These are phyloP conservation scores for Mesoclemmys tuberculata DNA, from an alignment of 2,113 vertebrate species.

Conservation along the genomic window DNA sequence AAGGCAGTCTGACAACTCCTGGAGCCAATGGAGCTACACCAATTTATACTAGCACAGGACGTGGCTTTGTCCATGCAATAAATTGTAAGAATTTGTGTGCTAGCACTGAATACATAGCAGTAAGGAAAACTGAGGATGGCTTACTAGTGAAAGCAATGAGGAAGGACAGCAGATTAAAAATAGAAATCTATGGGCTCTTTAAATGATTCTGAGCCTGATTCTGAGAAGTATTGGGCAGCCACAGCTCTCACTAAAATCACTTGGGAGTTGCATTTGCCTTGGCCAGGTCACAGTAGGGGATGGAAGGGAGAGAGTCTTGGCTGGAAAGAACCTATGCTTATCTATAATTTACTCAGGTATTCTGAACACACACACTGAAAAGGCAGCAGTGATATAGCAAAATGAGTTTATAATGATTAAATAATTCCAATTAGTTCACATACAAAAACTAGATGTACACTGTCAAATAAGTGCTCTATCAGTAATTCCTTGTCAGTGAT, in stretches of 20 bases:
- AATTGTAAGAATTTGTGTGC: neutral
- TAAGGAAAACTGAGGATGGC: neutral
- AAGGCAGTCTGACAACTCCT: neutral
- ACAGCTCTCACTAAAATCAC: neutral
- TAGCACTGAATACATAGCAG: neutral
- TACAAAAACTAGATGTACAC: too few species aligned
- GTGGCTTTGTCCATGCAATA: neutral
- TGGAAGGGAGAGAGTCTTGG: neutral
- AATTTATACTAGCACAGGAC: neutral
- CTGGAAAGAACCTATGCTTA: neutral
- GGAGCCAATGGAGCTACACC: neutral
- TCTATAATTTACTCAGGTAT: neutral
- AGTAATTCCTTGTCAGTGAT: neutral
- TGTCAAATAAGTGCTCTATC: neutral
- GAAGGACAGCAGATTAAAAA: neutral
- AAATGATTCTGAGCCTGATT: neutral
- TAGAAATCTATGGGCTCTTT: neutral
- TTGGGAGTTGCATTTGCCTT: neutral
- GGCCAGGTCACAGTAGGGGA: neutral
- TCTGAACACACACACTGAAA: neutral
- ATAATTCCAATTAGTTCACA: too few species aligned
- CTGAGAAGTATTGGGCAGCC: neutral
- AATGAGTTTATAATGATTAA: neutral
- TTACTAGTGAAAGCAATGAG: neutral
- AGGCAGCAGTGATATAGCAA: neutral